Evolutionary conservation across 2,888 invertebrate genomes (phyloP), one percentile per base, ranked within the genome.

Genomic region (Phortica magna): DNA sequence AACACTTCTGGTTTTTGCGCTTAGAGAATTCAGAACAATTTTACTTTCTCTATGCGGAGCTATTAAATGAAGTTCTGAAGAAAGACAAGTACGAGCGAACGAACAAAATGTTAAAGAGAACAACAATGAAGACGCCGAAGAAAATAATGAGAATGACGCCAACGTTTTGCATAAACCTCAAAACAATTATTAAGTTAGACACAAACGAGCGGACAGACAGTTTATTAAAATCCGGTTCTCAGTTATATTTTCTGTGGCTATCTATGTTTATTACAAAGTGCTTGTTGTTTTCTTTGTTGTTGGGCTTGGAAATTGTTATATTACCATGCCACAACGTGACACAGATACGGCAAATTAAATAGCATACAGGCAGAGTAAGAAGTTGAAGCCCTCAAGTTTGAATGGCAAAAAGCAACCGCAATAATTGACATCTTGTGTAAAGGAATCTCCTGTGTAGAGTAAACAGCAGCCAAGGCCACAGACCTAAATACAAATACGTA

Each of bases 1-100:
- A 55, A 55, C n/a, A 55, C 17, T n/a, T 55, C 22, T 61, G 74
- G 65, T 74, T 80, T 48, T 64, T 64, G 48, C 72, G 65, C 65
- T 31, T 7, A 41, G 14, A 65, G 14, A 39, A 65, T 65, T 39
- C 65, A 65, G 65, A 65, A 65, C 65, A 10, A 65, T 65, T 65
- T 65, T 65, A 65, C 65, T 65, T 65, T 65, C 65, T 41, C 65
- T 65, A n/a, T 9, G n/a, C 1, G 22, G 12, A 1, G 61, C 17
- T 14, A 53, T 53, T 12, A 61, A 61, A 61, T 22, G 17, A 22
- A 61, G 19, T 31, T 65, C 39, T 41, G n/a, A 59, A 59, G 59
- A 10, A n/a, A 3, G 19, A 7, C 17, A 59, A 59, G 17, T 65
- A n/a, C 41, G 1, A 14, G 4, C 65, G 39, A 65, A 22, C 22